phyloP scores from a whole-genome alignment of 2,797 vertebrate species.

The Zonotrichia albicollis region DNA sequence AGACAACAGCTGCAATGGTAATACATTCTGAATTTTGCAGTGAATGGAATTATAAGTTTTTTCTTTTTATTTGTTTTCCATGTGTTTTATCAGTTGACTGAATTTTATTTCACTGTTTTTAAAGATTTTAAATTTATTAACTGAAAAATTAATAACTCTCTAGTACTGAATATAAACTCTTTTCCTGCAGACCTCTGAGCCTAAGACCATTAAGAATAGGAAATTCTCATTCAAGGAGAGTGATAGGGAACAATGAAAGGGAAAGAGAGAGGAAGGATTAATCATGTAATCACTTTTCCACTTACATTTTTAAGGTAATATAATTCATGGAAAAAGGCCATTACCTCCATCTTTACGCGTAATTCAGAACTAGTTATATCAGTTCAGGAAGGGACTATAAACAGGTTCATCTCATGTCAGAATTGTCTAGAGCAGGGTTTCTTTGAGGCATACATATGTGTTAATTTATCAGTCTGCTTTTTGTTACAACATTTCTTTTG shows the following conservation, averaged over 20 bases:
- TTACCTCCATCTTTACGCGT: not conserved
- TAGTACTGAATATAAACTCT: not conserved
- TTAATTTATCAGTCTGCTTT: not conserved
- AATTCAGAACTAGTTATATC: not conserved
- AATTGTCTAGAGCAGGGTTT: not conserved
- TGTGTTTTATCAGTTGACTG: constrained; percentile 41
- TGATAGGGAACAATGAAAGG: not conserved
- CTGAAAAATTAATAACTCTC: constrained; percentile 34
- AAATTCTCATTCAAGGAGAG: not conserved
- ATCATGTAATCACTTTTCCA: constrained; percentile 1
- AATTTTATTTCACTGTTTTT: constrained; percentile 51
- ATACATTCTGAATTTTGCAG: constrained; percentile 8
- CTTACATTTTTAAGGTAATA: constrained; percentile 1
- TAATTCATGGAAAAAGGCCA: not conserved
- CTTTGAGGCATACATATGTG: not conserved
- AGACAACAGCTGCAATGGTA: not conserved
- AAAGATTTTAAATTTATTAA: constrained; percentile 51
- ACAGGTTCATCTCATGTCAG: not conserved
- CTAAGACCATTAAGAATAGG: constrained; percentile 6
- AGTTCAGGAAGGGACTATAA: not conserved
- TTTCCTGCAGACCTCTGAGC: not conserved
- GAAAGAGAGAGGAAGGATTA: not conserved
- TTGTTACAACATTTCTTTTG: not conserved
- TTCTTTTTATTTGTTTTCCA: constrained; percentile 52
- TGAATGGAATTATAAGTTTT: not conserved